Evolutionary conservation across 2,797 vertebrate species (phyloP).

Genomic region (Gadopsis marmoratus): DNA sequence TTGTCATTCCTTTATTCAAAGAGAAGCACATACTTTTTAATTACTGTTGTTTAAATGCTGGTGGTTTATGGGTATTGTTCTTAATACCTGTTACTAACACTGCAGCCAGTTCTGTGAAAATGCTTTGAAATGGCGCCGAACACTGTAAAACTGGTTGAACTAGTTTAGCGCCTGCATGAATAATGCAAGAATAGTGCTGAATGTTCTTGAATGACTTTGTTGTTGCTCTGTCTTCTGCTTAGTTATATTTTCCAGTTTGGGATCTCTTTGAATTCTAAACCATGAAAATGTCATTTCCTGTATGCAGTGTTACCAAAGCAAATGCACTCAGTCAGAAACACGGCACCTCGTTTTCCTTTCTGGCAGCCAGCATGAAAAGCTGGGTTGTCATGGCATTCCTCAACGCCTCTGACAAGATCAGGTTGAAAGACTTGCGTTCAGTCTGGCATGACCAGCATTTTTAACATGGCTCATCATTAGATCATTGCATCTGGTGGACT

Average conservation of each 20-base stretch:
- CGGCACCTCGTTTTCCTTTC: neutral
- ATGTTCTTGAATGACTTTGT: neutral
- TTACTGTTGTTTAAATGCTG: neutral
- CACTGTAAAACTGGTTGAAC: constrained; percentile 38
- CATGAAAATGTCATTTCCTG: neutral
- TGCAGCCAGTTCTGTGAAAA: neutral
- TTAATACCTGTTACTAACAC: neutral
- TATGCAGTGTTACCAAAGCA: neutral
- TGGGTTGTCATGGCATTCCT: neutral
- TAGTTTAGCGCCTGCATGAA: constrained; percentile 1
- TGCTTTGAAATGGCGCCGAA: neutral
- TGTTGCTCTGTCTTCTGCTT: too few relatives aligned
- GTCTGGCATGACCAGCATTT: neutral
- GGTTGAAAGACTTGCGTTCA: neutral
- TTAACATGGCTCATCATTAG: neutral
- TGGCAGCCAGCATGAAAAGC: neutral
- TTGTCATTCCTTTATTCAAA: neutral
- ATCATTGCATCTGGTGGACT: neutral
- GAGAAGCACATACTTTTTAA: neutral
- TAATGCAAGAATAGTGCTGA: neutral
- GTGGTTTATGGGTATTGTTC: neutral
- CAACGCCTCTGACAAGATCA: neutral
- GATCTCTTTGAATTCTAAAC: neutral
- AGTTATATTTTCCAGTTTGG: too few relatives aligned
- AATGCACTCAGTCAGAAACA: neutral